A percentile compares a stretch with the other conserved stretches of the same genome.
These are phyloP conservation scores for Pipistrellus kuhlii DNA, from an alignment of 2,797 vertebrate genomes.

Conservation along the genomic window DNA sequence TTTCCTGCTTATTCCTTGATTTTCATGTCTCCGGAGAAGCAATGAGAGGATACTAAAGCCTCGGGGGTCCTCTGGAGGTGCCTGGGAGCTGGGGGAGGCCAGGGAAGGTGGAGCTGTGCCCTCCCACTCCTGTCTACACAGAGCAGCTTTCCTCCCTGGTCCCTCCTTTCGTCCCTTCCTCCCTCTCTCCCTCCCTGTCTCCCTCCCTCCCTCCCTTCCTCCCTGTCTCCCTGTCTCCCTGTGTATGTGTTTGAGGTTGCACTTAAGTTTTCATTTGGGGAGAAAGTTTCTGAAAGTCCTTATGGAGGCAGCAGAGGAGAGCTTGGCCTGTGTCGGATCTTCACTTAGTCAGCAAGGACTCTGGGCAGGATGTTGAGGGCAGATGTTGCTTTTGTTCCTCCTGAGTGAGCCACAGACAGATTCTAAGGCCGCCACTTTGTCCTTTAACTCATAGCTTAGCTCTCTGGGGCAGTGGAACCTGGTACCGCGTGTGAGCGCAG, in stretches of 20 bases:
- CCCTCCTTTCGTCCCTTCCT: accelerated
- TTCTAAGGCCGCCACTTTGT: background rate
- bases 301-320: background rate
- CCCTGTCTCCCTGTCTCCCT: background rate
- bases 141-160: background rate
- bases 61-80: background rate
- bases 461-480: background rate
- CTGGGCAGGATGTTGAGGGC: background rate
- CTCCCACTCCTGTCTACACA: background rate
- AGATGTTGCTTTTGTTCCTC: background rate
- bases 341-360: background rate
- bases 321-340: background rate
- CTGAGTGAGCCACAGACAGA: background rate
- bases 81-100: background rate
- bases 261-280: background rate
- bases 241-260: background rate
- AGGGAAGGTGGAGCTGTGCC: background rate
- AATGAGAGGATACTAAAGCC: background rate
- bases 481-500: background rate
- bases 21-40: constrained; percentile 63
- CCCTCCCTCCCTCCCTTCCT: too few species aligned
- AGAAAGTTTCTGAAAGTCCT: constrained; percentile 13
- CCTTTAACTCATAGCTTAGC: background rate
- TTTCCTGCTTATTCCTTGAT: constrained; percentile 64
- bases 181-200: too few species aligned